Base-by-base conservation (phyloP, 2,888 invertebrate species). In the Mythimna loreyi region DNA sequence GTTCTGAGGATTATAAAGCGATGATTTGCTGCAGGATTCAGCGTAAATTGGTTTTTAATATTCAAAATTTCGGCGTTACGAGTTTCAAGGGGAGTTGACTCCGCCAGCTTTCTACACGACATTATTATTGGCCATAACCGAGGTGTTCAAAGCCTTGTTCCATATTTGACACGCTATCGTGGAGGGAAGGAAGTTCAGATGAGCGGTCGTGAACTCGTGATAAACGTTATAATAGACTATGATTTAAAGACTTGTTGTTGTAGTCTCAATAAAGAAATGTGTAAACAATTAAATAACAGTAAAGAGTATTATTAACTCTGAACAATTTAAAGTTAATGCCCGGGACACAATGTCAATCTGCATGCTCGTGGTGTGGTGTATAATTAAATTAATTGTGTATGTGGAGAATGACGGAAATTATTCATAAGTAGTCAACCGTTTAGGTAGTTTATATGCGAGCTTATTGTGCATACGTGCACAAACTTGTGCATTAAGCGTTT, bases 401-500 rank as follows among this genome's bases (percentile, higher is more conserved):
- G 52, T 66, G 58, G 64, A 63, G 63, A 71, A 67, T 68, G 52
- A 67, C 71, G 71, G 61, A 78, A 78, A 71, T 78, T 65, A 64
- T 70, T 58, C 67, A 73, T 43, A 56, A 66, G 53, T 47, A 70
- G 40, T 52, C 30, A 72, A 59, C 67, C 52, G 67, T 81, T 73
- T 68, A 72, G 66, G 78, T 83, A 80, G 62, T 71, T 72, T 77
- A 63, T 56, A 25, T 33, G 68, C 50, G 67, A 78, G 56, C 62
- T 66, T 78, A 78, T 74, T 75, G 67, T 67, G 67, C 73, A 65
- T 75, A 74, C 64, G 68, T 28, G 74, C 72, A 77, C 81, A 69
- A 86, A 80, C 70, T 75, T 72, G 80, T 82, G 70, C 79, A 80
- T 81, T 88, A 88, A 91, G 88, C 87, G 88, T 90, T 90, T 91